A percentile compares a stretch with the other conserved stretches of the same genome.
phyloP scores from a whole-genome alignment of 2,888 invertebrate genomes.

The Apeira syringaria region DNA sequence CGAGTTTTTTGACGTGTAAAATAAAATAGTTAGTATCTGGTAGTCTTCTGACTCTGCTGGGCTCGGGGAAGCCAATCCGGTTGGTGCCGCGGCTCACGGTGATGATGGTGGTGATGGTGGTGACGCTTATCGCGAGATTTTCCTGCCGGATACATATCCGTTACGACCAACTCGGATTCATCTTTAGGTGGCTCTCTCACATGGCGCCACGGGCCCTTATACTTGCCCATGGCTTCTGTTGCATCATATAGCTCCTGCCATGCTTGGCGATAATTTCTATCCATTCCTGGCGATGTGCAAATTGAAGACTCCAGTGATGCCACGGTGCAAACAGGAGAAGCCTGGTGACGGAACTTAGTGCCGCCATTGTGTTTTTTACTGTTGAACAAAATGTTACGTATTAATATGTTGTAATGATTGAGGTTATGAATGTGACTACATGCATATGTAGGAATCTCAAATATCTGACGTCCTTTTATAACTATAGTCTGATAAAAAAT shows the following conservation, averaged over 20 bases:
- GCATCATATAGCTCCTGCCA: slow-evolving; percentile 97
- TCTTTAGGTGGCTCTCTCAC: slow-evolving; percentile 86
- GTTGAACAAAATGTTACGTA: slow-evolving; percentile 15
- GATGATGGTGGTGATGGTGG: slow-evolving; percentile 90
- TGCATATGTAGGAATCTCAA: too few species aligned
- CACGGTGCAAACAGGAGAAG: slow-evolving; percentile 95
- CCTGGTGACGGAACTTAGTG: slow-evolving; percentile 94
- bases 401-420: too few species aligned
- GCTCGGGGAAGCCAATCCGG: slow-evolving; percentile 84
- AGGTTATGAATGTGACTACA: too few species aligned
- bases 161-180: slow-evolving; percentile 90
- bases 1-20: not conserved
- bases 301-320: slow-evolving; percentile 95
- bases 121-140: slow-evolving; percentile 66
- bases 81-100: slow-evolving; percentile 84
- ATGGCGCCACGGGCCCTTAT: slow-evolving; percentile 54
- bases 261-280: slow-evolving; percentile 94
- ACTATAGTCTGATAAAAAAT: too few species aligned
- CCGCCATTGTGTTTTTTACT: slow-evolving; percentile 86
- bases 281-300: slow-evolving; percentile 92
- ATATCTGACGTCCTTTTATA: too few species aligned
- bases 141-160: slow-evolving; percentile 82
- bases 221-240: slow-evolving; percentile 88
- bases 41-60: slow-evolving; percentile 80
- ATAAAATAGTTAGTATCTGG: slow-evolving; percentile 55